A percentile compares a stretch with the other conserved stretches of the same genome.
These are phyloP conservation scores for Rhea pennata DNA, from an alignment of 2,113 vertebrate species.

Conservation along the genomic window DNA sequence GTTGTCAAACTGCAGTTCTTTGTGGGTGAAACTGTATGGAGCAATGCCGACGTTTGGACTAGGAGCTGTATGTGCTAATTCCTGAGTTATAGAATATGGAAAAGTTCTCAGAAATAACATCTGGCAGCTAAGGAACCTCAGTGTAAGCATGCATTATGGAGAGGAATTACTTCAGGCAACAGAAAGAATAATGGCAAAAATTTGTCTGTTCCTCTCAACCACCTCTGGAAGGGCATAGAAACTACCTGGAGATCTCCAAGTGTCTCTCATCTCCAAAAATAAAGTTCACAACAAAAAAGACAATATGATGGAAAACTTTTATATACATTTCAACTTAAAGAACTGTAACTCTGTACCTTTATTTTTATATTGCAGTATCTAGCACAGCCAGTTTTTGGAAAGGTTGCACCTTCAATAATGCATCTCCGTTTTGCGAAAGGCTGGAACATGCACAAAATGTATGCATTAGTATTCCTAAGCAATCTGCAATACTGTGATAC, in stretches of 20 bases:
- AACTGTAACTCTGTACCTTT: conserved; percentile 60
- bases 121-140: neutral
- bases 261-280: neutral
- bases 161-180: neutral
- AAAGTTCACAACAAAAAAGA: neutral
- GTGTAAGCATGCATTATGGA: neutral
- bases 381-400: conserved; percentile 67
- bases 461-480: neutral
- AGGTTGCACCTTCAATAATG: conserved; percentile 13
- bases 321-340: accelerated
- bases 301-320: neutral
- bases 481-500: accelerated
- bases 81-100: neutral
- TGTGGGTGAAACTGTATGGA: neutral
- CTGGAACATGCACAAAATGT: conserved; percentile 58
- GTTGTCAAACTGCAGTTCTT: neutral
- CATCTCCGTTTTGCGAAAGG: conserved; percentile 67
- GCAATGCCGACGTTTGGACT: neutral
- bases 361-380: conserved; percentile 76
- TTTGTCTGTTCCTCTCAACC: neutral
- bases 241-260: neutral
- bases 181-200: neutral
- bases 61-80: neutral
- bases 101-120: neutral
- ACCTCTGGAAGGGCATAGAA: neutral